Conservation (phyloP, 1,140 invertebrate species). For the Megalopta genalis region DNA sequence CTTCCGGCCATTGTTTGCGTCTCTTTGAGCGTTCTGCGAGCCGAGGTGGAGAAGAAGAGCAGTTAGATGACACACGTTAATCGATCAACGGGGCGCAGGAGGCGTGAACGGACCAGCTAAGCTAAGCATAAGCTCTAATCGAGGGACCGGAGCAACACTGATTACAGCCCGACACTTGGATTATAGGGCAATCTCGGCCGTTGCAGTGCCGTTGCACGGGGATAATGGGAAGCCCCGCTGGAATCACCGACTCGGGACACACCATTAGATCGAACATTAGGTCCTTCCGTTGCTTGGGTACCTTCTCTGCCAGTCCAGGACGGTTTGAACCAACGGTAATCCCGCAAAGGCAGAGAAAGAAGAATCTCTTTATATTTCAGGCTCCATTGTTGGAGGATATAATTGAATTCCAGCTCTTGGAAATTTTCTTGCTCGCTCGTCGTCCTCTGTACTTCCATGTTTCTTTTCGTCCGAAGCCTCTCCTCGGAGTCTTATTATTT, state of each 20-base stretch:
- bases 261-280: conserved; percentile 2
- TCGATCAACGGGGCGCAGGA: conserved; percentile 44
- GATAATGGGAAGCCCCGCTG: conserved; percentile 33
- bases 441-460: background rate
- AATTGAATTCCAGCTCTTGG: background rate
- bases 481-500: no score
- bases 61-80: conserved; percentile 28
- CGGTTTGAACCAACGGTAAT: no score
- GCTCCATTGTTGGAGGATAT: background rate
- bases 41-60: conserved; percentile 31
- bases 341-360: no score
- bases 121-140: conserved; percentile 33
- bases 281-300: background rate
- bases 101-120: conserved; percentile 29
- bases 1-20: no score
- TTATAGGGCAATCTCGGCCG: conserved; percentile 42
- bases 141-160: conserved; percentile 21
- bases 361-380: no score
- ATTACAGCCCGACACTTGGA: conserved; percentile 43
- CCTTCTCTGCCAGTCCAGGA: conserved; percentile 12
- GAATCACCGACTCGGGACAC: background rate
- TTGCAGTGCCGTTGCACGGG: conserved; percentile 32
- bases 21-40: no score
- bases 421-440: background rate
- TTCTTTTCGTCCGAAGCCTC: no score